A percentile compares a stretch with the other conserved stretches of the same genome.
Evolutionary conservation across 30 jellyfish, hydroid and myxozoan species (phyloP).

Genomic region (Hydra vulgaris): DNA sequence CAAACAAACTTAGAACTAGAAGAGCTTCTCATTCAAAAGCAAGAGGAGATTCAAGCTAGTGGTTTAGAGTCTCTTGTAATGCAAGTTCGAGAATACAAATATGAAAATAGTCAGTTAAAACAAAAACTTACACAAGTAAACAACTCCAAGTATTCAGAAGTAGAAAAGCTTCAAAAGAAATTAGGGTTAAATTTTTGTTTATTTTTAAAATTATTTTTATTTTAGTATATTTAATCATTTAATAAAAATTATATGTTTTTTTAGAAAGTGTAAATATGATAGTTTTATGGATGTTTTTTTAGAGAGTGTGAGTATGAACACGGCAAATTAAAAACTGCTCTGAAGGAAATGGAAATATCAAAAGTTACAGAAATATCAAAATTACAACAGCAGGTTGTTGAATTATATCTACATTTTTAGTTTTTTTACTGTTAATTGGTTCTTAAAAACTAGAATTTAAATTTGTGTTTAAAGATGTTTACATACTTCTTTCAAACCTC

Average conservation of each 20-base stretch:
- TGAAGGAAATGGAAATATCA: slow-evolving; percentile 56
- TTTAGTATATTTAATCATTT: too few relatives aligned
- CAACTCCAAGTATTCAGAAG: slow-evolving; percentile 42
- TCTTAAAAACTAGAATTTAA: too few relatives aligned
- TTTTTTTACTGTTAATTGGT: too few relatives aligned
- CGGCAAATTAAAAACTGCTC: slow-evolving; percentile 48
- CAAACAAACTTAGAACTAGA: slow-evolving; percentile 27
- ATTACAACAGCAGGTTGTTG: slow-evolving; percentile 42
- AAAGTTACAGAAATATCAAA: slow-evolving; percentile 37
- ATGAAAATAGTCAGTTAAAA: slow-evolving; percentile 37
- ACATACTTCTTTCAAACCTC: too few relatives aligned
- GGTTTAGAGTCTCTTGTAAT: slow-evolving; percentile 18
- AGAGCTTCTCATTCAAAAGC: slow-evolving; percentile 28
- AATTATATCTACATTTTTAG: too few relatives aligned
- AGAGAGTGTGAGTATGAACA: slow-evolving; percentile 77
- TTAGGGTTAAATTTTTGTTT: slow-evolving; percentile 38
- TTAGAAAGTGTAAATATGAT: too few relatives aligned
- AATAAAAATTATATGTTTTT: background rate
- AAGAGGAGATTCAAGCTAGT: slow-evolving; percentile 18
- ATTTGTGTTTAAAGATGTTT: too few relatives aligned
- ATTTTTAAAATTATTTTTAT: background rate
- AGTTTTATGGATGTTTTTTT: too few relatives aligned
- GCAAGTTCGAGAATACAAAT: slow-evolving; percentile 37
- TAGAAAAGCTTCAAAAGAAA: slow-evolving; percentile 54
- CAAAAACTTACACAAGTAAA: slow-evolving; percentile 45